Percentiles rank a stretch among this genome's conserved stretches.
These are phyloP conservation scores for Cerceris rybyensis DNA, from an alignment of 2,888 invertebrate genomes.

Conservation along the genomic window DNA sequence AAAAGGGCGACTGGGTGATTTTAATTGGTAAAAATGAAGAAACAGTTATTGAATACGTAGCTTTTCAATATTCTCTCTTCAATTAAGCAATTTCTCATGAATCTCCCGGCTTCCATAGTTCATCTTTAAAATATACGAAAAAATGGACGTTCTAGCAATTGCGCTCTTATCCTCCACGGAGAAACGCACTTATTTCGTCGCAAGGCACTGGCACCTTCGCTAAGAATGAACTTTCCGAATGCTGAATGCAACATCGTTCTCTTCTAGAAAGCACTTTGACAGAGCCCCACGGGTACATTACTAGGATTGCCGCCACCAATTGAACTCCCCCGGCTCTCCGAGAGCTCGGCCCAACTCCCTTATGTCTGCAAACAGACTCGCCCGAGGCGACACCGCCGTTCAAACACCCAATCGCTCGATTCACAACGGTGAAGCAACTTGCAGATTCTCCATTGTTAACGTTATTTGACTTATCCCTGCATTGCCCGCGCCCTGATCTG, in stretches of 20 bases:
- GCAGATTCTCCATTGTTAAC: slow-evolving; percentile 75
- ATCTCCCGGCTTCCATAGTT: not conserved
- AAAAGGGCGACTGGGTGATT: too few species aligned
- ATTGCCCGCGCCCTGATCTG: slow-evolving; percentile 66
- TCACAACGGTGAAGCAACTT: slow-evolving; percentile 71
- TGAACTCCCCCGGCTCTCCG: slow-evolving; percentile 71
- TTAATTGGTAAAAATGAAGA: too few species aligned
- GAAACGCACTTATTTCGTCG: slow-evolving; percentile 24
- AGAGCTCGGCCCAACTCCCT: slow-evolving; percentile 57
- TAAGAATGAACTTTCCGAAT: slow-evolving; percentile 75
- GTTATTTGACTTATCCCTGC: slow-evolving; percentile 73
- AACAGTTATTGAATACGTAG: too few species aligned
- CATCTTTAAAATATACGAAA: not conserved
- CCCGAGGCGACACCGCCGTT: slow-evolving; percentile 76
- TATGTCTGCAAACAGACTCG: slow-evolving; percentile 76
- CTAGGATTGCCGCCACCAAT: slow-evolving; percentile 79
- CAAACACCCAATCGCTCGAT: slow-evolving; percentile 78
- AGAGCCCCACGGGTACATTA: slow-evolving; percentile 81
- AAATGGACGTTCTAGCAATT: slow-evolving; percentile 7
- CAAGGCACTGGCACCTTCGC: slow-evolving; percentile 38
- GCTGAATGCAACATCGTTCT: slow-evolving; percentile 66
- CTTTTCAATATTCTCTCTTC: too few species aligned
- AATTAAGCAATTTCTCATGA: too few species aligned
- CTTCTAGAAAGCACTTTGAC: slow-evolving; percentile 77
- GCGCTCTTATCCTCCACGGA: too few species aligned